phyloP scores from a whole-genome alignment of 2,888 invertebrate genomes.

The Andricus curvator region DNA sequence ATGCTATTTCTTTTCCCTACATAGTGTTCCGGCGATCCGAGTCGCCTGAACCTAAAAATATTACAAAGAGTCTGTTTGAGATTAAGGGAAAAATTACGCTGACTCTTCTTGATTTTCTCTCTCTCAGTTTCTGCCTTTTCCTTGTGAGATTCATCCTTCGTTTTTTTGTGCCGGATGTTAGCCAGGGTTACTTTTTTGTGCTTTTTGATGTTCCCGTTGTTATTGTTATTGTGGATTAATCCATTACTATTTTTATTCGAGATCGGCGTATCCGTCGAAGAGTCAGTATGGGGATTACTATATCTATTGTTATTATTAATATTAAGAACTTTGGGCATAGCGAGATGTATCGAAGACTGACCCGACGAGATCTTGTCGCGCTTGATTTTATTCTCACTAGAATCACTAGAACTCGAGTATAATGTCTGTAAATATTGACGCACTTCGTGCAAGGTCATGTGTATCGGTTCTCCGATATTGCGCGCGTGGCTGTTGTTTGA shows the following conservation, averaged over 20 bases:
- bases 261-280: slow-evolving; percentile 74
- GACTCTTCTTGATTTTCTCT: slow-evolving; percentile 83
- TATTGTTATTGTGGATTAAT: slow-evolving; percentile 78
- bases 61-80: slow-evolving; percentile 92
- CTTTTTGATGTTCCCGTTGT: slow-evolving; percentile 82
- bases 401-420: slow-evolving; percentile 88
- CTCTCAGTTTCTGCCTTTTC: slow-evolving; percentile 76
- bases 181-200: slow-evolving; percentile 82
- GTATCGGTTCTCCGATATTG: slow-evolving; percentile 86
- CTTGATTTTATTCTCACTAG: slow-evolving; percentile 80
- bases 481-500: slow-evolving; percentile 80
- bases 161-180: slow-evolving; percentile 81
- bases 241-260: slow-evolving; percentile 78
- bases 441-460: slow-evolving; percentile 92
- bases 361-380: slow-evolving; percentile 68
- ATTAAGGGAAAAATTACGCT: slow-evolving; percentile 84
- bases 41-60: slow-evolving; percentile 86
- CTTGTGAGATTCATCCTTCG: slow-evolving; percentile 71
- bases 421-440: slow-evolving; percentile 90
- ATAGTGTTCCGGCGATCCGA: slow-evolving; percentile 79
- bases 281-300: slow-evolving; percentile 77
- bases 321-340: slow-evolving; percentile 75
- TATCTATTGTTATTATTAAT: slow-evolving; percentile 77
- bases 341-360: slow-evolving; percentile 68
- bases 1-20: slow-evolving; percentile 74